A percentile compares a stretch with the other conserved stretches of the same genome.
Evolutionary conservation across 2,113 vertebrate species (phyloP).

Genomic region (Chelonoidis abingdonii): DNA sequence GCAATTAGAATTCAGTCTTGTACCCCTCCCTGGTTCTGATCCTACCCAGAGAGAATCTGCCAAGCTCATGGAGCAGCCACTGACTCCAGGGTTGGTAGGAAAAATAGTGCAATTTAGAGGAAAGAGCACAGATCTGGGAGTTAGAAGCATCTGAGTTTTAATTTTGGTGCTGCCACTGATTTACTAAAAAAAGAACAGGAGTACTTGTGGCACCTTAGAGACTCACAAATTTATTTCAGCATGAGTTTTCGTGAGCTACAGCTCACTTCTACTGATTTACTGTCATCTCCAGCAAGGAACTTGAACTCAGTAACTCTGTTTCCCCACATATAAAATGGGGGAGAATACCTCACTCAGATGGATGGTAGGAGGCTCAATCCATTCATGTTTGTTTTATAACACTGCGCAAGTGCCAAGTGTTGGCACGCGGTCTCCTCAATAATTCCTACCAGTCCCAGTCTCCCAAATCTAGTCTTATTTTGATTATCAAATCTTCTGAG

Average conservation of each 20-base stretch:
- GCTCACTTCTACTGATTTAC: neutral
- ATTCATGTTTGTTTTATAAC: neutral
- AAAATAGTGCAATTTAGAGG: neutral
- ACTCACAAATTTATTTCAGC: too few species aligned
- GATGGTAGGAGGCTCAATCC: neutral
- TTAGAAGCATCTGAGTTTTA: neutral
- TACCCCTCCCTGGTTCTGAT: neutral
- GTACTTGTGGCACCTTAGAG: too few species aligned
- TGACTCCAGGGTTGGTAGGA: neutral
- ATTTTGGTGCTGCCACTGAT: neutral
- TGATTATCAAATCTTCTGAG: neutral
- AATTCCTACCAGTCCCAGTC: neutral
- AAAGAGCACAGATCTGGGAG: neutral
- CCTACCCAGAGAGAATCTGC: neutral
- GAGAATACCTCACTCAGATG: neutral
- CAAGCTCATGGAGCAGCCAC: neutral
- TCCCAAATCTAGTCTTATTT: neutral
- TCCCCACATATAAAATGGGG: neutral
- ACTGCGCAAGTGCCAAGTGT: neutral
- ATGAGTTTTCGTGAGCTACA: too few species aligned
- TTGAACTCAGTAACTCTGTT: neutral
- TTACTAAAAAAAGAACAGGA: neutral
- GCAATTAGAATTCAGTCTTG: neutral
- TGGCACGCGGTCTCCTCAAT: neutral
- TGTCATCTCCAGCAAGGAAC: fast-evolving